Percentiles rank a stretch among this genome's conserved stretches.
phyloP scores from a whole-genome alignment of 2,888 invertebrate genomes.

The Harmothoe impar region DNA sequence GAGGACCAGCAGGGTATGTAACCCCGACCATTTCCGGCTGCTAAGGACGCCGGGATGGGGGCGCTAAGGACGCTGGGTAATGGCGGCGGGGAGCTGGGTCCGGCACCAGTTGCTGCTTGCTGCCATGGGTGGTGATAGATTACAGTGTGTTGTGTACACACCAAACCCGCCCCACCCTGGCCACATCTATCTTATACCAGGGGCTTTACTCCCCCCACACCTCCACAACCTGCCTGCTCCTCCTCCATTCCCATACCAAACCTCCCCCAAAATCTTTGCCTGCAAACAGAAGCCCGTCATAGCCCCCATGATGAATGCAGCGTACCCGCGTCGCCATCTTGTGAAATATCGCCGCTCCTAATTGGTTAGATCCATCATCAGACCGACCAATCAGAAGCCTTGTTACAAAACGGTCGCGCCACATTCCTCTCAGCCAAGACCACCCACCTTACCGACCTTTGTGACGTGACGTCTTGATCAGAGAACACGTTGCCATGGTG shows the following conservation, averaged over 20 bases:
- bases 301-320: conserved; percentile 9
- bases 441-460: background rate
- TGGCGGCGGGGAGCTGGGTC: conserved; percentile 28
- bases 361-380: conserved; percentile 55
- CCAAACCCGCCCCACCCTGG: background rate
- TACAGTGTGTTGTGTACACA: conserved; percentile 46
- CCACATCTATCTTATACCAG: conserved; percentile 40
- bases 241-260: conserved; percentile 12
- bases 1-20: conserved; percentile 35
- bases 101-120: conserved; percentile 56
- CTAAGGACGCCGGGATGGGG: conserved; percentile 57
- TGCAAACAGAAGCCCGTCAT: conserved; percentile 33
- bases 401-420: background rate
- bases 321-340: background rate
- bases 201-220: background rate
- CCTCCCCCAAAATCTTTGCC: background rate
- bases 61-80: conserved; percentile 55
- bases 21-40: conserved; percentile 57
- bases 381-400: conserved; percentile 7
- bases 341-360: conserved; percentile 33
- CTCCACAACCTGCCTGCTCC: background rate
- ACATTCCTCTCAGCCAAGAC: background rate
- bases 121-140: conserved; percentile 57
- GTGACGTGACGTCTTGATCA: background rate
- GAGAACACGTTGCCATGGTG: background rate